Conservation (phyloP, 2,113 vertebrate genomes). For the Synchiropus splendidus region DNA sequence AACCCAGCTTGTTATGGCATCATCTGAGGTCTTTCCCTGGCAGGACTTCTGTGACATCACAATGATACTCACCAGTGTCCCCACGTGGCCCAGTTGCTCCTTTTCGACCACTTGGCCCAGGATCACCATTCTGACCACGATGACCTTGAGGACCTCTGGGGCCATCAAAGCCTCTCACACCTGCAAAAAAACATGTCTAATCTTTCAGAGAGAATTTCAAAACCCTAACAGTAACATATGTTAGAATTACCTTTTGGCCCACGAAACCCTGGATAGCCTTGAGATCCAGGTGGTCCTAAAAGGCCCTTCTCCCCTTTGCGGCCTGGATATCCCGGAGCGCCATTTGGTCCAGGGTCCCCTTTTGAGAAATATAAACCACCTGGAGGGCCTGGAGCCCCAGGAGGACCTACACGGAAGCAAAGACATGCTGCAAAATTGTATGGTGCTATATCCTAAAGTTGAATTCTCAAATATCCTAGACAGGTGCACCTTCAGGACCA, state of each 20-base stretch:
- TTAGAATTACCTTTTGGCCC: constrained; percentile 38
- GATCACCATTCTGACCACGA: constrained; percentile 26
- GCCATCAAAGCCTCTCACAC: constrained; percentile 26
- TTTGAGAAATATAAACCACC: background rate
- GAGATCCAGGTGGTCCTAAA: constrained; percentile 27
- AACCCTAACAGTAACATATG: background rate
- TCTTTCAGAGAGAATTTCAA: background rate
- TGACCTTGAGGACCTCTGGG: constrained; percentile 13
- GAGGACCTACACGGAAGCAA: constrained; percentile 20
- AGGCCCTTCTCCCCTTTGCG: constrained; percentile 25
- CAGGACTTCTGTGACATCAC: background rate
- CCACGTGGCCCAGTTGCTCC: constrained; percentile 30
- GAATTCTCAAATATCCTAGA: background rate
- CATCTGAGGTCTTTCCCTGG: too few relatives aligned
- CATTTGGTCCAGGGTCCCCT: constrained; percentile 35
- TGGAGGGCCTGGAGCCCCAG: constrained; percentile 24
- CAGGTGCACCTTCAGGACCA: constrained; percentile 8
- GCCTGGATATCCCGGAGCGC: constrained; percentile 29
- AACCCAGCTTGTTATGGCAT: too few relatives aligned
- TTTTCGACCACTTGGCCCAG: constrained; percentile 31
- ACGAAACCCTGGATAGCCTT: background rate
- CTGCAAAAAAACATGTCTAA: constrained; percentile 19
- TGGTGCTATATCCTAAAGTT: background rate
- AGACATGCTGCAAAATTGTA: background rate
- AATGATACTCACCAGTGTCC: constrained; percentile 18